Evolutionary conservation across 2,888 invertebrate species (phyloP).

Genomic region (Agapostemon virescens): DNA sequence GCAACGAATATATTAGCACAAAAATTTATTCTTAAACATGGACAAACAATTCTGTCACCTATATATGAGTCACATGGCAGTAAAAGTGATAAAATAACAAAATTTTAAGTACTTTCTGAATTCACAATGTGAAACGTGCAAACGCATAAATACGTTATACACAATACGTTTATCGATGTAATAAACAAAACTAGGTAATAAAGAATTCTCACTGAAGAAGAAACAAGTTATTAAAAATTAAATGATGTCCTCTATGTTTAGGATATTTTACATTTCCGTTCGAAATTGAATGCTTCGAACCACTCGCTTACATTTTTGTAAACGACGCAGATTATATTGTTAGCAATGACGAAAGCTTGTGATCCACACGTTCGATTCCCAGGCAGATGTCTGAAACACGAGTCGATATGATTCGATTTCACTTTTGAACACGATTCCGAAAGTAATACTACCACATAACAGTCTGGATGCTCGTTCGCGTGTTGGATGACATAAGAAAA

Average conservation of each 20-base stretch:
- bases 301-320: slow-evolving; percentile 3
- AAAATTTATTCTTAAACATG: too few relatives aligned
- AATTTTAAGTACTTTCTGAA: too few relatives aligned
- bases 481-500: slow-evolving; percentile 38
- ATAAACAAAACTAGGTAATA: not conserved
- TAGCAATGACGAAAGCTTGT: slow-evolving; percentile 22
- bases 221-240: not conserved
- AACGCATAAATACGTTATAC: not conserved
- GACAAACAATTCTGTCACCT: too few relatives aligned
- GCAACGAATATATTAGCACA: too few relatives aligned
- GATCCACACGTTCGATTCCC: slow-evolving; percentile 13
- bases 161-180: not conserved
- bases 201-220: not conserved
- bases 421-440: slow-evolving; percentile 51
- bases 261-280: not conserved
- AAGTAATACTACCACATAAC: slow-evolving; percentile 45
- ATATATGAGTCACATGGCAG: too few relatives aligned
- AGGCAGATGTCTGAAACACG: slow-evolving; percentile 43
- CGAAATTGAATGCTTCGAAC: not conserved
- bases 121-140: not conserved
- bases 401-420: slow-evolving; percentile 51
- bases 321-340: slow-evolving; percentile 13
- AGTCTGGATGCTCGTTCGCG: slow-evolving; percentile 36
- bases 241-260: not conserved
- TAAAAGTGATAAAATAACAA: too few relatives aligned